These are phyloP conservation scores for Crossaster papposus DNA, from an alignment of 53 echinoderm and acorn worm genomes.

Conservation along the genomic window DNA sequence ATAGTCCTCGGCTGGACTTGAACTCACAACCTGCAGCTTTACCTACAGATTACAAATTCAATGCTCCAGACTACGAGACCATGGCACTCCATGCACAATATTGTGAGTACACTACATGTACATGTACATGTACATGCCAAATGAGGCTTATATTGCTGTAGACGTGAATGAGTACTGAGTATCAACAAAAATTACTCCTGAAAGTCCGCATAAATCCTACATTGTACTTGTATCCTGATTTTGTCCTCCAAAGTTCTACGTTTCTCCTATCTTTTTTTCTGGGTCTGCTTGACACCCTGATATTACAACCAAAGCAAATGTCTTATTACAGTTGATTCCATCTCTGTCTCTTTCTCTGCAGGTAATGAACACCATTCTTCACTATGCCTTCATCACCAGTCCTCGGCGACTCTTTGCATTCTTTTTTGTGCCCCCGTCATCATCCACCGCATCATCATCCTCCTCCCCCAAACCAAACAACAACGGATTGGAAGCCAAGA, in stretches of 20 bases:
- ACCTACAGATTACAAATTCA: too few relatives aligned
- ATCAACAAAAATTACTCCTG: background rate
- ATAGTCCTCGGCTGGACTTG: too few relatives aligned
- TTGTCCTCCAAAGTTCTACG: too few relatives aligned
- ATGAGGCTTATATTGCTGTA: too few relatives aligned
- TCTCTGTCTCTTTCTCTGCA: constrained; percentile 28
- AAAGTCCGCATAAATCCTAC: background rate
- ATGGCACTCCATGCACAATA: too few relatives aligned
- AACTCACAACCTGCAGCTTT: too few relatives aligned
- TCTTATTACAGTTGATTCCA: background rate
- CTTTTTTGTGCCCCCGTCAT: constrained; percentile 75
- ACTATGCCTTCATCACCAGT: constrained; percentile 89
- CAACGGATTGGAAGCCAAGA: background rate
- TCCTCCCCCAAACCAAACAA: constrained; percentile 31
- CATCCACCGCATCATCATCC: constrained; percentile 58
- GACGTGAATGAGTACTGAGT: too few relatives aligned
- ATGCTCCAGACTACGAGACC: too few relatives aligned
- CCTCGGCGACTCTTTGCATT: constrained; percentile 93
- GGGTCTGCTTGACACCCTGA: background rate
- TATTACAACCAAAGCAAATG: background rate
- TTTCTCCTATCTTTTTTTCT: too few relatives aligned
- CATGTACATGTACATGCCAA: background rate
- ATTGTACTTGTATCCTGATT: too few relatives aligned
- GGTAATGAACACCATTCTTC: constrained; percentile 91
- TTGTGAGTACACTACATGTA: too few relatives aligned